Evolutionary conservation across 2,888 invertebrate species (phyloP).

Genomic region (Capitulum mitella): DNA sequence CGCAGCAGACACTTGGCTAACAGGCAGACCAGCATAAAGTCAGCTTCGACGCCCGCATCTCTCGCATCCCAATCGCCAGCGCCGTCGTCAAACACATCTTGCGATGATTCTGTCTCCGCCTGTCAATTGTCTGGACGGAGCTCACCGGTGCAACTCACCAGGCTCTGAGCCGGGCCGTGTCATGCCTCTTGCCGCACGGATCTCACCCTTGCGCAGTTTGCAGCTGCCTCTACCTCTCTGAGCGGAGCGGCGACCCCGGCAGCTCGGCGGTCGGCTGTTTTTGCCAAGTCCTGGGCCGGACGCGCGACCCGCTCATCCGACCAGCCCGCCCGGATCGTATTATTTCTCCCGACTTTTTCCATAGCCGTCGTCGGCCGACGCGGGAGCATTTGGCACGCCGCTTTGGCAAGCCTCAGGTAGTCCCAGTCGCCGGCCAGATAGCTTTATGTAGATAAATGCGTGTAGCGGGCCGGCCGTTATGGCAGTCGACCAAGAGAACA

Average conservation of each 20-base stretch:
- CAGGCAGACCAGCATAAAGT: too few relatives aligned
- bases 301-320: background rate
- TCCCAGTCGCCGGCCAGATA: background rate
- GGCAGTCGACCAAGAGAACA: slow-evolving; percentile 4
- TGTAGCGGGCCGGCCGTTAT: background rate
- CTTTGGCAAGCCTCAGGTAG: slow-evolving; percentile 8
- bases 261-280: background rate
- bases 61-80: too few relatives aligned
- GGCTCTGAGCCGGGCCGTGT: too few relatives aligned
- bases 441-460: slow-evolving; percentile 19
- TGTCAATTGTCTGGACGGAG: too few relatives aligned
- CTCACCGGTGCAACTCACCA: too few relatives aligned
- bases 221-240: too few relatives aligned
- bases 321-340: background rate
- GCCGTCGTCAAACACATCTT: too few relatives aligned
- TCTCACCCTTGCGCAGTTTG: too few relatives aligned
- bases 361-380: background rate
- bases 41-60: too few relatives aligned
- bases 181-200: too few relatives aligned
- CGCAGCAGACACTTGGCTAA: too few relatives aligned
- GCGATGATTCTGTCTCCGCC: too few relatives aligned
- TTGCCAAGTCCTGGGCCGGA: background rate
- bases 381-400: background rate
- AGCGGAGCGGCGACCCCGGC: background rate
- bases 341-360: slow-evolving; percentile 2